phyloP scores from a whole-genome alignment of 2,113 vertebrate genomes.

The Empidonax alnorum region DNA sequence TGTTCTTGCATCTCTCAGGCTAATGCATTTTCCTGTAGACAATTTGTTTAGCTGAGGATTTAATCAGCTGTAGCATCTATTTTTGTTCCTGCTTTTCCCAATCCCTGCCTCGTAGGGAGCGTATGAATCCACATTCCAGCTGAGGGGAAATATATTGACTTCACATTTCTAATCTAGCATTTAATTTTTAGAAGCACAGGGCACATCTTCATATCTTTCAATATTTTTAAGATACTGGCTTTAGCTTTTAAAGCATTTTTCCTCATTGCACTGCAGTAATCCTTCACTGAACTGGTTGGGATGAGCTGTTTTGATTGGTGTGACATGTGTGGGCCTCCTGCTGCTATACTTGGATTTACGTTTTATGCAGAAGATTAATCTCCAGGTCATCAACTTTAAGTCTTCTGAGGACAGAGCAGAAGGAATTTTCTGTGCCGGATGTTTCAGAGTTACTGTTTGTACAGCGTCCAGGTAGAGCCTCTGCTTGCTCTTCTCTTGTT shows the following conservation, averaged over 20 bases:
- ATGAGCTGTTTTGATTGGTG: background rate
- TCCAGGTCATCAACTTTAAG: background rate
- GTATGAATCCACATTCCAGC: background rate
- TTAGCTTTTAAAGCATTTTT: background rate
- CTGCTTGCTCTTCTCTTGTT: background rate
- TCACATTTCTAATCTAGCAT: background rate
- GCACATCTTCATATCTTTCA: background rate
- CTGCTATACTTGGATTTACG: background rate
- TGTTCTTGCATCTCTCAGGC: background rate
- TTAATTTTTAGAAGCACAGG: background rate
- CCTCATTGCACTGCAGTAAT: background rate
- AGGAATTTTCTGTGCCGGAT: background rate
- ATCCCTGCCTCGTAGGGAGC: background rate
- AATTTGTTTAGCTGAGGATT: constrained; percentile 4
- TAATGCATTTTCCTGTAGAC: constrained; percentile 18
- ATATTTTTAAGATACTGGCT: background rate
- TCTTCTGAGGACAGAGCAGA: constrained; percentile 32
- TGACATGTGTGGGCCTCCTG: background rate
- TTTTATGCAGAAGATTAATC: constrained; percentile 29
- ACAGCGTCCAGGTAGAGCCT: background rate
- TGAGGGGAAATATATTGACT: background rate
- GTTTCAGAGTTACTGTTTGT: background rate
- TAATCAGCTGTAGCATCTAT: constrained; percentile 23
- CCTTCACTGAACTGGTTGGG: background rate
- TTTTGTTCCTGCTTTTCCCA: background rate